phyloP scores from a whole-genome alignment of 2,113 vertebrate species.

The Athene noctua region DNA sequence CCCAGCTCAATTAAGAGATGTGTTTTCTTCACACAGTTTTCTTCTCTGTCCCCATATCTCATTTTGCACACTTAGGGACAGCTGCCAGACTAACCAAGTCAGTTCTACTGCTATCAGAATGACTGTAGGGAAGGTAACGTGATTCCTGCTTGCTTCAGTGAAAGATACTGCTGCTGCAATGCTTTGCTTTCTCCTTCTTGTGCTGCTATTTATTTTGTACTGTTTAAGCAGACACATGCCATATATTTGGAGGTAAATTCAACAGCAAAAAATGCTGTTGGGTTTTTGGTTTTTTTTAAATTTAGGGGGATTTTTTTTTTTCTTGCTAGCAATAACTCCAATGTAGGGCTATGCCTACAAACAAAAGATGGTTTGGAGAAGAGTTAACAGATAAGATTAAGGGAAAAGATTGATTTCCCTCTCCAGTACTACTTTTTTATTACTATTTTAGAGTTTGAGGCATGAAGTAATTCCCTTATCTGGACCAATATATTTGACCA shows the following conservation, averaged over 20 bases:
- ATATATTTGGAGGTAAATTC: background rate
- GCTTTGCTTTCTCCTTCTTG: background rate
- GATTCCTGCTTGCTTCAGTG: background rate
- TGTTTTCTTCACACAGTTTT: background rate
- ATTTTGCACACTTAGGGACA: background rate
- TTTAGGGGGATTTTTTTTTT: background rate
- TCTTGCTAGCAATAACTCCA: background rate
- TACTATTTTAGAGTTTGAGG: conserved; percentile 17
- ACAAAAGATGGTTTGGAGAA: background rate
- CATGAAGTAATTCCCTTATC: conserved; percentile 36
- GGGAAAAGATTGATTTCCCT: background rate
- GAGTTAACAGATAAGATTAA: background rate
- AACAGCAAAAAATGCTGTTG: background rate
- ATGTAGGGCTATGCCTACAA: background rate
- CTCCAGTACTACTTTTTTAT: background rate
- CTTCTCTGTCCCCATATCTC: background rate
- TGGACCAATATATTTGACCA: conserved; percentile 1
- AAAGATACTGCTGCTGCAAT: background rate
- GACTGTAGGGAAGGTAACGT: background rate
- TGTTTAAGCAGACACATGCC: background rate
- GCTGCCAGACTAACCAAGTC: background rate
- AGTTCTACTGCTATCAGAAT: background rate
- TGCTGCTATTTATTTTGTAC: background rate
- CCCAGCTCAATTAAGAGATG: background rate
- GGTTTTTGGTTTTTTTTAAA: background rate